Base-by-base conservation (phyloP, 2,113 vertebrate genomes). In the Grallaria varia region DNA sequence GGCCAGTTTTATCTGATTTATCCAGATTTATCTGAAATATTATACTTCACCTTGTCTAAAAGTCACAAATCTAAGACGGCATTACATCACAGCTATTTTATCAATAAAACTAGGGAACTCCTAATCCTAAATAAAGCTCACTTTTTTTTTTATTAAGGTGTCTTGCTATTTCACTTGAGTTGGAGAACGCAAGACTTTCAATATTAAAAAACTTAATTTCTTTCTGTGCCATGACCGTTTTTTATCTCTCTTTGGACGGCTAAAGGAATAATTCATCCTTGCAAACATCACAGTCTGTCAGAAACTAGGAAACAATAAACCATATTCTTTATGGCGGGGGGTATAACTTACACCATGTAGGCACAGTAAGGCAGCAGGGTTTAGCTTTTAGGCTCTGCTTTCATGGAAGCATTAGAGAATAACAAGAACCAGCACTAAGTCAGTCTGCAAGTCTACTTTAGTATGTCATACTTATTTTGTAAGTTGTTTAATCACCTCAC, bases 191-290 rank as follows among this genome's bases (percentile, higher is more conserved):
- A 35, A 97, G 94, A 72, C 67, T 95, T 89, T 92, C 90, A 95
- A 91, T 89, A 91, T n/a, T 47, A 90, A 73, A 74, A 86, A 85
- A 33, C 62, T 76, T 95, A 84, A 92, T 94, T 96, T 93, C 12
- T 78, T 92, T 90, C 75, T 96, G 60, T 94, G 96, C 82, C 67
- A 62, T 73, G 73, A 80, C 69, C 88, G 84, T 33, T 96, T 63
- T 98, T 94, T 80, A 95, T 93, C 56, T 45, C 37, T 84, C 88
- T 96, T 49, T 77, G 75, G 84, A 77, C 87, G 97, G 72, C 92
- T 97, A 95, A 95, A 97, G 87, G 91, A 96, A 95, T 93, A 84
- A 96, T 60, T 87, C 4, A 75, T 66, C 88, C 81, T 95, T 92
- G 94, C 73, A 95, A 95, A 93, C 87, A 92, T 16, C 56, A 73